Evolutionary conservation across 2,797 vertebrate species (phyloP), one percentile per base, ranked within the genome.

Genomic region (Crocidura indochinensis): DNA sequence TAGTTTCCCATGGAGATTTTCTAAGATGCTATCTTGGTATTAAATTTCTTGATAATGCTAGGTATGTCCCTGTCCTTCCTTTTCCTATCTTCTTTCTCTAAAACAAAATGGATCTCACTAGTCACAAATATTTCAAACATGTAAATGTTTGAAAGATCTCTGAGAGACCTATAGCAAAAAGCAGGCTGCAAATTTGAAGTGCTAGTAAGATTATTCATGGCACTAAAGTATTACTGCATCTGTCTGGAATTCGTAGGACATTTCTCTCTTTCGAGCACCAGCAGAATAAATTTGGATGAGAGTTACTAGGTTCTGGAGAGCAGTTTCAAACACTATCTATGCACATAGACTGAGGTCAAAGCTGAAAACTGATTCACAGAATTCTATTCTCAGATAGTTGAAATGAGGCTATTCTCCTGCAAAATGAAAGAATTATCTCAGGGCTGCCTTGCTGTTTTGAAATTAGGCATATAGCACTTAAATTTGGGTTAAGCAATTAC

Each of bases 91-190:
- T 62, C 44, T 49, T 74, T 15, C 51, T 47, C 9, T 78, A 93
- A 95, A 93, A 78, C 77, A 31, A 29, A 95, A 44, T 67, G 49
- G 75, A 87, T 92, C 73, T 87, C 29, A 72, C 64, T 51, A 80
- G 51, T 68, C 81, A 90, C 53, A 92, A 92, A 90, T 82, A 94
- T 72, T 79, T 95, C 46, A 95, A 93, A 64, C 31, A n/a, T 38
- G 82, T 65, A 91, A 92, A 91, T 86, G 91, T 95, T 93, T 96
- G 78, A 90, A 95, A 91, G 73, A 88, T 94, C 67, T 93, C 86
- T 60, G 29, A 85, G 84, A 93, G 53, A 85, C 51, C 88, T 73
- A 69, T 84, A 87, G 64, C 51, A 64, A 90, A 90, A 91, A 82
- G 44, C 44, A 87, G 67, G 75, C 89, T 87, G 46, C 60, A 92